These are phyloP conservation scores for Aleiodes sp. DNA, from an alignment of 1,140 invertebrate species.

Conservation along the genomic window DNA sequence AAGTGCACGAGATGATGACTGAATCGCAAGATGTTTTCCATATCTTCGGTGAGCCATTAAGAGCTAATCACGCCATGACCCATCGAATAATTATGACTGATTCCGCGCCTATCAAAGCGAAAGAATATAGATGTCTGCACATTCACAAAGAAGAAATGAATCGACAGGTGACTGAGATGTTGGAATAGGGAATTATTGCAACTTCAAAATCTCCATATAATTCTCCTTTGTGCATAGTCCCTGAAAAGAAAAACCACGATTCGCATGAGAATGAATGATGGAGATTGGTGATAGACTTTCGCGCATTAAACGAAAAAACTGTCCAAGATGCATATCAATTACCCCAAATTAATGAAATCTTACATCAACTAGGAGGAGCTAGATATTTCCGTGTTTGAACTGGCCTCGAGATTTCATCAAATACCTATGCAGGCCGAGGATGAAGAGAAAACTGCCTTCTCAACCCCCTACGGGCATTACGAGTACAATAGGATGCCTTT, in stretches of 20 bases:
- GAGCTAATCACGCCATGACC: too few relatives aligned
- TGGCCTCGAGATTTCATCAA: not conserved
- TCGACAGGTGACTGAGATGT: not conserved
- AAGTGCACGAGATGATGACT: not conserved
- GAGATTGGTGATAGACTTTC: not conserved
- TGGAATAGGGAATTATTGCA: not conserved
- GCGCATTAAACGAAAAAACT: not conserved
- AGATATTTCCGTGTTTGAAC: not conserved
- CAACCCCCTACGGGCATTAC: not conserved
- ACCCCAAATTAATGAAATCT: not conserved
- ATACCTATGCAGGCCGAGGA: not conserved
- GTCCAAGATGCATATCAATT: not conserved
- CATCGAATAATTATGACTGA: not conserved
- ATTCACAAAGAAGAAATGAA: not conserved
- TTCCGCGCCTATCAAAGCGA: not conserved
- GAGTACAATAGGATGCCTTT: not conserved
- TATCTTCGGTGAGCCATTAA: not conserved
- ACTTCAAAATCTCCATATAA: not conserved
- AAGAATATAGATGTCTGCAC: not conserved
- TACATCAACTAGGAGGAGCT: not conserved
- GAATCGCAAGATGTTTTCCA: not conserved
- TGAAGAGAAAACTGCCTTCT: not conserved
- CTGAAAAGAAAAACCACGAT: not conserved
- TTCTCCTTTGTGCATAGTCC: not conserved
- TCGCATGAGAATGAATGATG: not conserved